These are phyloP conservation scores for Drosophila bocki DNA, from an alignment of 1,140 invertebrate genomes.

Conservation along the genomic window DNA sequence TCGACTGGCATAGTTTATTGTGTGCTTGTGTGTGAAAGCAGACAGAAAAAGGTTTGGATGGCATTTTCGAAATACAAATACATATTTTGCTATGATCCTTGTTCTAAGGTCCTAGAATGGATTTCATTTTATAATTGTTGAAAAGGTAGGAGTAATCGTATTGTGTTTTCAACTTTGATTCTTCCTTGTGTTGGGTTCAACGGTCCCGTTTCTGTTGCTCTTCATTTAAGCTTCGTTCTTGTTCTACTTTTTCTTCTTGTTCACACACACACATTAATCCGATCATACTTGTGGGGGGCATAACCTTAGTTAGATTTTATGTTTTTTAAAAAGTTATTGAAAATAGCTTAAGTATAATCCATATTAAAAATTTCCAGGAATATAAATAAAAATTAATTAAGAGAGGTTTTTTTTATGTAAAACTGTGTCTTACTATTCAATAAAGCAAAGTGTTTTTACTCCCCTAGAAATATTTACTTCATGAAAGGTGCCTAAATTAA, in stretches of 20 bases:
- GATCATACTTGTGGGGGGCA: not conserved
- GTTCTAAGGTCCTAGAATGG: not conserved
- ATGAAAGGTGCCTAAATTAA: too few species aligned
- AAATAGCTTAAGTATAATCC: too few species aligned
- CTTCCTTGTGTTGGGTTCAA: slow-evolving; percentile 22
- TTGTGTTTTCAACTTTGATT: slow-evolving; percentile 18
- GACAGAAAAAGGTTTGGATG: not conserved
- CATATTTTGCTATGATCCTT: not conserved
- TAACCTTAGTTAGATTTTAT: not conserved
- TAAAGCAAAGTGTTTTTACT: too few species aligned
- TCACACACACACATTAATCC: not conserved
- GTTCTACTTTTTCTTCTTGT: not conserved
- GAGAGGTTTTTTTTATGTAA: too few species aligned
- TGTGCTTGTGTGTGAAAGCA: not conserved
- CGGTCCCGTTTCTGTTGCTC: slow-evolving; percentile 4
- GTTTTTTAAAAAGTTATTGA: not conserved
- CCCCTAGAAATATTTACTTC: too few species aligned
- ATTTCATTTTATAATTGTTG: not conserved
- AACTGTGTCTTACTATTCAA: too few species aligned
- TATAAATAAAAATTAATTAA: too few species aligned
- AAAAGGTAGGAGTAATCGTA: slow-evolving; percentile 3
- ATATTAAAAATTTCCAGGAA: too few species aligned
- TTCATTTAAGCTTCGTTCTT: not conserved
- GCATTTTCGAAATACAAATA: not conserved
- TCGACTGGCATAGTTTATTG: slow-evolving; percentile 40